phyloP scores from a whole-genome alignment of 2,797 vertebrate genomes.

The Potorous gilbertii region DNA sequence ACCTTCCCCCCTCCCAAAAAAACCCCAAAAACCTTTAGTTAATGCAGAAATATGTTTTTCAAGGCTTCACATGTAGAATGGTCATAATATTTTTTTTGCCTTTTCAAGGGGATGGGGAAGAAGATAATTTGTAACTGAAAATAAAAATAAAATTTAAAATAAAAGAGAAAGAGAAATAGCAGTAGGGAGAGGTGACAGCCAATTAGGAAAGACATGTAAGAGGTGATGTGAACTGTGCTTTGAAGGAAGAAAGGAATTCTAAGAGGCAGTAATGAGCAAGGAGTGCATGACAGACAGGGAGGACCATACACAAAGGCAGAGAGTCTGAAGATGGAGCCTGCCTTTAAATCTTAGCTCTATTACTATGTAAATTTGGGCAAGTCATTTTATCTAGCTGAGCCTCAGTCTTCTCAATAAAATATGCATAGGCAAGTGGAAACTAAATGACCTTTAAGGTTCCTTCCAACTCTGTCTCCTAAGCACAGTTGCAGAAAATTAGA shows the following conservation, averaged over 20 bases:
- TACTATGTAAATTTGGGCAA: neutral
- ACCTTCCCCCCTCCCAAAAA: neutral
- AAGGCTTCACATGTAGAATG: neutral
- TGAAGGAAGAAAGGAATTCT: neutral
- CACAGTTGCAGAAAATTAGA: neutral
- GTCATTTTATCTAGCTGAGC: neutral
- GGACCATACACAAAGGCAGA: neutral
- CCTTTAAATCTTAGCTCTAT: neutral
- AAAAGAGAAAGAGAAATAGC: neutral
- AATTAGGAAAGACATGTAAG: neutral
- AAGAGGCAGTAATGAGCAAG: neutral
- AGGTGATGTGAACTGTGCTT: neutral
- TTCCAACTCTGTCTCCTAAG: neutral
- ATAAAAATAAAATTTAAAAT: neutral
- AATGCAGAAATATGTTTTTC: neutral
- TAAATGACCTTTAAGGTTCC: neutral
- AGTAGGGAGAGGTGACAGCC: neutral
- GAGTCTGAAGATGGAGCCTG: neutral
- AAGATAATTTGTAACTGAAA: neutral
- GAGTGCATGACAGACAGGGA: neutral
- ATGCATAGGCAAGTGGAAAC: neutral
- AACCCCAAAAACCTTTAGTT: neutral
- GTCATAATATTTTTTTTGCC: neutral
- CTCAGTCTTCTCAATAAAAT: neutral
- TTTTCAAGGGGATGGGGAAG: neutral